phyloP scores from a whole-genome alignment of 2,797 vertebrate genomes.

The Cyclopterus lumpus region DNA sequence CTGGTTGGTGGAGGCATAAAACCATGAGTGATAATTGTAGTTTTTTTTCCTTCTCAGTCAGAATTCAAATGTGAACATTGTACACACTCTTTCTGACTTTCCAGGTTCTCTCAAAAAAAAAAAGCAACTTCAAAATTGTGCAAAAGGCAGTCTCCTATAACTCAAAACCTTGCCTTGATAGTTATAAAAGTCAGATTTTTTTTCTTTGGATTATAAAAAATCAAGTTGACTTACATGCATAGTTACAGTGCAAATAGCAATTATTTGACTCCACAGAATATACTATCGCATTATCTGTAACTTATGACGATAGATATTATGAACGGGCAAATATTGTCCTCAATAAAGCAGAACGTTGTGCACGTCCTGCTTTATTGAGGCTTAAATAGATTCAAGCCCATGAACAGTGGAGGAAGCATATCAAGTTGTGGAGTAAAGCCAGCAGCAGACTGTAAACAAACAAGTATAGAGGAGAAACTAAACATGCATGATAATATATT shows the following conservation, averaged over 20 bases:
- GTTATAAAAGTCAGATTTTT: neutral
- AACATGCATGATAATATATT: neutral
- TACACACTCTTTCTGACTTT: neutral
- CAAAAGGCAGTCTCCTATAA: fast-evolving
- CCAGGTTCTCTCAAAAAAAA: neutral
- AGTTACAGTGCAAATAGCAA: neutral
- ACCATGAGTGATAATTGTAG: neutral
- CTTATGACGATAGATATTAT: neutral
- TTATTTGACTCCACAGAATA: neutral
- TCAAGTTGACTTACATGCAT: neutral
- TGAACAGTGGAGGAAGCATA: neutral
- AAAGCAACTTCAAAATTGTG: neutral
- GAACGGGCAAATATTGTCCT: too few relatives aligned
- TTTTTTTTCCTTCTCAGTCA: neutral
- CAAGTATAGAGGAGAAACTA: too few relatives aligned
- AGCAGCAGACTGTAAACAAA: too few relatives aligned
- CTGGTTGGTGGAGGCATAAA: neutral
- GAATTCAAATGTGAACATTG: neutral
- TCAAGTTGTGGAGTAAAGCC: too few relatives aligned
- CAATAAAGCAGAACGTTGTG: too few relatives aligned
- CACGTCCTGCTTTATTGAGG: too few relatives aligned
- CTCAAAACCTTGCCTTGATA: neutral
- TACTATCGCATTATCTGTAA: neutral
- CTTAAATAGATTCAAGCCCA: too few relatives aligned
- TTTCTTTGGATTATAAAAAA: neutral